Conservation (phyloP, 2,113 vertebrate species). For the western clawed frog (Xenopus tropicalis) region UCB_Xtro_10.0 CM004443.2:20161501-20162000, state of each 20-base stretch:
- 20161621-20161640: background rate
- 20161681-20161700: slow-evolving; percentile 57
- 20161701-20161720: slow-evolving; percentile 53
- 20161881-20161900: slow-evolving; percentile 63
- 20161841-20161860: slow-evolving; percentile 52
- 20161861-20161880: slow-evolving; percentile 60
- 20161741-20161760: slow-evolving; percentile 48
- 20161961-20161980: slow-evolving; percentile 64
- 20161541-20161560: background rate
- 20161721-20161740: slow-evolving; percentile 50
- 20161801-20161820: slow-evolving; percentile 56
- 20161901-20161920: slow-evolving; percentile 63
- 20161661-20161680: slow-evolving; percentile 42
- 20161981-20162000: slow-evolving; percentile 65
- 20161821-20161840: slow-evolving; percentile 57
- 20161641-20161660: background rate
- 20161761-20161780: slow-evolving; percentile 56
- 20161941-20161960: slow-evolving; percentile 60
- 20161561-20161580: background rate
- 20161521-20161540: background rate
- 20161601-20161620: background rate
- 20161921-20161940: slow-evolving; percentile 58
- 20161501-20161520: no score
- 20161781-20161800: slow-evolving; percentile 42
- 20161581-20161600: background rate